phyloP scores from a whole-genome alignment of 2,888 invertebrate genomes.

The Ennomos erosarius region DNA sequence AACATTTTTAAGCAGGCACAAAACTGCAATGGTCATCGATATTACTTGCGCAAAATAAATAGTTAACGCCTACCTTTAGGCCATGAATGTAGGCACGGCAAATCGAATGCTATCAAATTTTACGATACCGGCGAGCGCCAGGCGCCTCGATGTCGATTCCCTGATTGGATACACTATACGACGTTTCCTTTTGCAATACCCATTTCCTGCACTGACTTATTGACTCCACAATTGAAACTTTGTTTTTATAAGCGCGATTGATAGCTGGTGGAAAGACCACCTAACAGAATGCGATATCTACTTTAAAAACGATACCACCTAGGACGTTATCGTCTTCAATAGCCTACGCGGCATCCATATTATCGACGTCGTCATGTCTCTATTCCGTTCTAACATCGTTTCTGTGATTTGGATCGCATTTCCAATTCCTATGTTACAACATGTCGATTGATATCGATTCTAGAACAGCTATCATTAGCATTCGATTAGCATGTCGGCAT shows the following conservation, averaged over 20 bases:
- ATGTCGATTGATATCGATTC: constrained; percentile 40
- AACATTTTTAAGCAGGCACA: constrained; percentile 16
- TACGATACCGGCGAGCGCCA: constrained; percentile 73
- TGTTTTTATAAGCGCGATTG: constrained; percentile 33
- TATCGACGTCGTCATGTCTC: constrained; percentile 32
- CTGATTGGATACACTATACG: constrained; percentile 68
- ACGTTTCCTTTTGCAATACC: constrained; percentile 70
- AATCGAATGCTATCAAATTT: constrained; percentile 75
- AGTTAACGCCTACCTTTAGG: constrained; percentile 42
- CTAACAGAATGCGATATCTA: constrained; percentile 15
- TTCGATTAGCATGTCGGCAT: constrained; percentile 46
- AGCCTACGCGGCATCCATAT: constrained; percentile 33
- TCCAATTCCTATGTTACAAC: constrained; percentile 40
- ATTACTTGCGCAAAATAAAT: constrained; percentile 43
- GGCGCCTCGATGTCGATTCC: constrained; percentile 56
- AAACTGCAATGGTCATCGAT: constrained; percentile 44
- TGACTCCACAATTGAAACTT: constrained; percentile 36
- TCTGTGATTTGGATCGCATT: constrained; percentile 35
- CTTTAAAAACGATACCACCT: constrained; percentile 37
- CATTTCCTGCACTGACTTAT: constrained; percentile 67
- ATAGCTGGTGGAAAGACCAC: constrained; percentile 11
- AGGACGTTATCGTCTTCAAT: constrained; percentile 31
- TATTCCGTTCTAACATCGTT: constrained; percentile 35
- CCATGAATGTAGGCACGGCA: constrained; percentile 45
- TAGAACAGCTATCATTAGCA: constrained; percentile 45